Conservation (phyloP, 1,140 invertebrate species). For the Bombus sibiricus region DNA sequence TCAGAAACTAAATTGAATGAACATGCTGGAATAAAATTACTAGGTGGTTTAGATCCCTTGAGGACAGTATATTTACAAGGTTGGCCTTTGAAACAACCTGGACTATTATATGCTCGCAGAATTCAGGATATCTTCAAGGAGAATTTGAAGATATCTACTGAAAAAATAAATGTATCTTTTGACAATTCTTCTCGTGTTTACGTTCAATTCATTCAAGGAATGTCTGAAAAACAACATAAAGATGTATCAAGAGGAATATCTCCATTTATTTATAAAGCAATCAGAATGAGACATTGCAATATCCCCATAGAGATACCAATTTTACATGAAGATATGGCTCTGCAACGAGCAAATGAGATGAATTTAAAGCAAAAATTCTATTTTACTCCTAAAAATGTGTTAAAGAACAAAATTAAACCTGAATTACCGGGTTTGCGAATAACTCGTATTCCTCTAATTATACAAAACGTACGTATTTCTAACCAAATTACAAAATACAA, state of each 20-base stretch:
- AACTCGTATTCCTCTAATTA: conserved; percentile 78
- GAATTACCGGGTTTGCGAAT: conserved; percentile 82
- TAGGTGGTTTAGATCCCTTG: conserved; percentile 89
- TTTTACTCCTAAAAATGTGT: background rate
- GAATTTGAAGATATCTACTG: conserved; percentile 71
- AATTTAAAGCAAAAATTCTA: conserved; percentile 70
- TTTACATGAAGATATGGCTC: conserved; percentile 70
- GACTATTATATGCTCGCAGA: conserved; percentile 86
- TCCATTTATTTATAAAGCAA: conserved; percentile 89
- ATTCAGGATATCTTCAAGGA: conserved; percentile 84
- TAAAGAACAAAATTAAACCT: conserved; percentile 61
- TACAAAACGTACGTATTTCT: conserved; percentile 78
- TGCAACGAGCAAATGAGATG: conserved; percentile 19
- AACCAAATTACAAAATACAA: background rate
- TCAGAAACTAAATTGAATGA: conserved; percentile 83
- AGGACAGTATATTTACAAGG: conserved; percentile 90
- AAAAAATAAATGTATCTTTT: conserved; percentile 85
- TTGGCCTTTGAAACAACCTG: conserved; percentile 88
- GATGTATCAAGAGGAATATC: conserved; percentile 85
- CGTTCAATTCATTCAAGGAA: conserved; percentile 83
- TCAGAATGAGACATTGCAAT: conserved; percentile 87
- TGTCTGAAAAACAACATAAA: conserved; percentile 62
- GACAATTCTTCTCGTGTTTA: conserved; percentile 84
- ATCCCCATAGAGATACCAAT: conserved; percentile 82
- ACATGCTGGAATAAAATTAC: conserved; percentile 83